Conservation (phyloP, 2,888 invertebrate species). For the Xylophagus ater region DNA sequence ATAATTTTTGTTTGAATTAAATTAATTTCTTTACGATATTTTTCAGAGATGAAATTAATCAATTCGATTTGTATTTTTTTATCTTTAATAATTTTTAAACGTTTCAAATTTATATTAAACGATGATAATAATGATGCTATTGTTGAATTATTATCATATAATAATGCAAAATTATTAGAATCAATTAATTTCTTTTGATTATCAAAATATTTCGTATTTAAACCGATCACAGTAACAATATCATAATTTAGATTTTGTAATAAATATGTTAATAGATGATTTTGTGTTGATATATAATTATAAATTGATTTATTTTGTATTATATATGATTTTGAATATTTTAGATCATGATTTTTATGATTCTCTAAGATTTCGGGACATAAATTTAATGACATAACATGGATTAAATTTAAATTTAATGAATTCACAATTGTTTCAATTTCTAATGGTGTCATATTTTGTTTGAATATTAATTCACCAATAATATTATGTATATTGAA, state of each 20-base stretch:
- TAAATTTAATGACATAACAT: constrained; percentile 60
- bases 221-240: constrained; percentile 2
- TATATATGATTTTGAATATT: constrained; percentile 12
- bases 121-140: constrained; percentile 27
- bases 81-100: neutral
- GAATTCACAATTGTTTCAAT: constrained; percentile 58
- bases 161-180: constrained; percentile 20
- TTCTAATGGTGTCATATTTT: constrained; percentile 52
- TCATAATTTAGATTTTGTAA: constrained; percentile 25
- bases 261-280: constrained; percentile 29
- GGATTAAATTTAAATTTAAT: constrained; percentile 60
- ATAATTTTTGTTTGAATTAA: too few relatives aligned
- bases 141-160: constrained; percentile 25
- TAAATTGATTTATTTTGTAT: constrained; percentile 28
- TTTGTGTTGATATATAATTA: constrained; percentile 32
- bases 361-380: constrained; percentile 44
- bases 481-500: constrained; percentile 47
- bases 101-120: constrained; percentile 18
- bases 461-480: constrained; percentile 55
- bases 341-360: neutral
- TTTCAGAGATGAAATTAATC: too few relatives aligned
- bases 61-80: neutral
- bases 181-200: constrained; percentile 24
- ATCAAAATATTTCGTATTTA: constrained; percentile 24
- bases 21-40: too few relatives aligned